Conservation (phyloP, 2,888 invertebrate genomes). For the Caenorhabditis sp. region DNA sequence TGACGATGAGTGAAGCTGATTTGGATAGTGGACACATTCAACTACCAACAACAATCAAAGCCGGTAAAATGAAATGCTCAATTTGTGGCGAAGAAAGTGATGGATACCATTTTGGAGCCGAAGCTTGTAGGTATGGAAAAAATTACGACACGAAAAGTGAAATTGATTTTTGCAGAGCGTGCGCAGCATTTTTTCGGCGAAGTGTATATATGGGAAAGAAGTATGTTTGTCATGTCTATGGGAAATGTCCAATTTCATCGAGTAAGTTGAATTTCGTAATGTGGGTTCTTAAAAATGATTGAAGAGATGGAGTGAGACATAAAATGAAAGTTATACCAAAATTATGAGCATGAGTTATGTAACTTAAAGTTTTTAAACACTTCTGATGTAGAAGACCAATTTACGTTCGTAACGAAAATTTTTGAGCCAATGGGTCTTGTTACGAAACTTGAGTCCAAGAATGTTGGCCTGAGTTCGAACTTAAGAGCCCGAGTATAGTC, state of each 20-base stretch:
- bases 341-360: too few species aligned
- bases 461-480: too few species aligned
- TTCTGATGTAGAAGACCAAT: too few species aligned
- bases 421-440: too few species aligned
- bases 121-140: slow-evolving; percentile 29
- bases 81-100: slow-evolving; percentile 31
- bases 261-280: slow-evolving; percentile 9
- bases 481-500: too few species aligned
- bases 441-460: too few species aligned
- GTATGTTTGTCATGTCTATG: slow-evolving; percentile 20
- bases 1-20: too few species aligned
- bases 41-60: neutral
- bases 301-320: too few species aligned
- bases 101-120: slow-evolving; percentile 38
- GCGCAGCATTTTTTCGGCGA: slow-evolving; percentile 37
- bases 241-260: slow-evolving; percentile 25
- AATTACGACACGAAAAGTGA: neutral
- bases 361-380: too few species aligned
- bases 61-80: slow-evolving; percentile 14
- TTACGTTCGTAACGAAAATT: too few species aligned
- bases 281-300: too few species aligned
- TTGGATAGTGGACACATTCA: neutral
- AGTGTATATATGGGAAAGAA: slow-evolving; percentile 24
- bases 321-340: too few species aligned
- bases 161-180: slow-evolving; percentile 17